These are phyloP conservation scores for Caracal caracal DNA, from an alignment of 2,113 vertebrate genomes.

Conservation along the genomic window DNA sequence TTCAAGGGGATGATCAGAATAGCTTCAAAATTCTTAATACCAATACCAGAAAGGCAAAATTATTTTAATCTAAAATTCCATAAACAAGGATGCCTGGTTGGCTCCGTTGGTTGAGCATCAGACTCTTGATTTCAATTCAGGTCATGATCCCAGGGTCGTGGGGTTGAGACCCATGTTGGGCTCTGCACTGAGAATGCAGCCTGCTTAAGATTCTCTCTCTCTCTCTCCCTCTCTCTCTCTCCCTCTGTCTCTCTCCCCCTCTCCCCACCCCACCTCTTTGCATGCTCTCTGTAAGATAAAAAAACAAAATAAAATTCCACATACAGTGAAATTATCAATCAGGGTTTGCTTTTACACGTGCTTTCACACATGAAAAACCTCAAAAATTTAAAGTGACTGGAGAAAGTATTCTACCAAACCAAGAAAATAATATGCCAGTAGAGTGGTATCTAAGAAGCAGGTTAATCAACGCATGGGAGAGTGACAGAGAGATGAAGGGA, in stretches of 20 bases:
- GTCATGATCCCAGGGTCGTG: neutral
- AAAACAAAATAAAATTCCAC: neutral
- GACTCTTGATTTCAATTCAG: neutral
- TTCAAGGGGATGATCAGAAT: neutral
- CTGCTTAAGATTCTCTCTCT: neutral
- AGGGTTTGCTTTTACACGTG: neutral
- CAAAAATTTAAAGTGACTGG: neutral
- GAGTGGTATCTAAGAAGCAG: neutral
- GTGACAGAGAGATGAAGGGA: neutral
- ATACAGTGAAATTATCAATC: neutral
- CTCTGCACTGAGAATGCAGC: neutral
- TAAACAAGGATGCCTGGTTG: neutral
- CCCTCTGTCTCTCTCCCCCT: neutral
- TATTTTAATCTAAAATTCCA: neutral
- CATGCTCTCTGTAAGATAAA: no score
- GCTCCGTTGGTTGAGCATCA: neutral
- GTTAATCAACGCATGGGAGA: neutral
- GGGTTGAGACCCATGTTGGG: no score
- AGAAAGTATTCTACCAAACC: neutral
- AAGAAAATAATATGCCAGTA: neutral
- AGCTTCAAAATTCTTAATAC: neutral
- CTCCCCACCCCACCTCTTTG: no score
- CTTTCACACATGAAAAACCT: neutral
- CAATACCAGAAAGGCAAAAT: neutral
- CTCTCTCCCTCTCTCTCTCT: neutral